Conservation (phyloP, 37 sponge, comb jelly and placozoan genomes). For the Mnemiopsis leidyi region DNA sequence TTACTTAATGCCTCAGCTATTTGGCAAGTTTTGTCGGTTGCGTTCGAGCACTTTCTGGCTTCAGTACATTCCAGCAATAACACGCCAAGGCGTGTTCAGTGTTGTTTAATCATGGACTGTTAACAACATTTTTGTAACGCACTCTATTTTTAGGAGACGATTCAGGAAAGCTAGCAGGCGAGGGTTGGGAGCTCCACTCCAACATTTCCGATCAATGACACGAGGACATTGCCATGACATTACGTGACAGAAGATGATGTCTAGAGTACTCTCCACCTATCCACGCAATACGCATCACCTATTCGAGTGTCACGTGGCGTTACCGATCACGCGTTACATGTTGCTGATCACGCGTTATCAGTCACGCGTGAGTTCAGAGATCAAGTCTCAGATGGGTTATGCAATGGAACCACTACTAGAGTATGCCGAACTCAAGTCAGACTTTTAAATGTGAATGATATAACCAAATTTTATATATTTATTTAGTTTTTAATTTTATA, state of each 20-base stretch:
- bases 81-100: neutral
- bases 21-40: neutral
- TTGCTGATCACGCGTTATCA: too few species aligned
- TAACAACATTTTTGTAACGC: neutral
- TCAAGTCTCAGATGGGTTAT: neutral
- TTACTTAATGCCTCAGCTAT: neutral
- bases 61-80: neutral
- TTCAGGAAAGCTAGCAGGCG: slow-evolving; percentile 55
- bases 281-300: too few species aligned
- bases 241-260: neutral
- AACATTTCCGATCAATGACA: slow-evolving; percentile 58
- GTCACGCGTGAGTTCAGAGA: neutral
- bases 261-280: too few species aligned
- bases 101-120: neutral
- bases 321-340: too few species aligned
- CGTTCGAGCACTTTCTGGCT: neutral
- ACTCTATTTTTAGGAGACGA: slow-evolving; percentile 41
- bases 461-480: slow-evolving; percentile 55
- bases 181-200: slow-evolving; percentile 51
- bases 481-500: slow-evolving; percentile 55
- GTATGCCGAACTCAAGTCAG: neutral
- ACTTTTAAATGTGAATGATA: slow-evolving; percentile 35
- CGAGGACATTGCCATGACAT: neutral
- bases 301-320: neutral
- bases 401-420: neutral